Conservation (phyloP, 2,797 vertebrate species). For the Petrocephalus schoutedeni region DNA sequence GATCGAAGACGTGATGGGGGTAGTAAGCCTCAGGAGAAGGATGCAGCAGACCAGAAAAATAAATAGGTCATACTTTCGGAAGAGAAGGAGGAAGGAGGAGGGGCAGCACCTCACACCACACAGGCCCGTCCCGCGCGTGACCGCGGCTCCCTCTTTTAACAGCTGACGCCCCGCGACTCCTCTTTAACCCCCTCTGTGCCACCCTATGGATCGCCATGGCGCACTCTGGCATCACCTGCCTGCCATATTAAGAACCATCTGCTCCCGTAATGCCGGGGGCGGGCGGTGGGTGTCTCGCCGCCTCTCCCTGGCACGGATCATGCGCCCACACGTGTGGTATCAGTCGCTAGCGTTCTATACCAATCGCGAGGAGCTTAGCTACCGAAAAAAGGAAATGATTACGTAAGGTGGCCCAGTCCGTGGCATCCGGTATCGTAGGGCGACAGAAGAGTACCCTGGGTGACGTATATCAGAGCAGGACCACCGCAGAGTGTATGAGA, state of each 20-base stretch:
- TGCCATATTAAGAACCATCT: conserved; percentile 4
- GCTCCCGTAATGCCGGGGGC: not conserved
- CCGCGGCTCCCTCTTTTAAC: not conserved
- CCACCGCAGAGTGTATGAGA: conserved; percentile 29
- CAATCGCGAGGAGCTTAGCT: not conserved
- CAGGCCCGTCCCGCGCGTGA: not conserved
- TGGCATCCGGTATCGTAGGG: not conserved
- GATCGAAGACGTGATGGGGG: not conserved
- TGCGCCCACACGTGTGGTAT: not conserved
- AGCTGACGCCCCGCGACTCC: not conserved
- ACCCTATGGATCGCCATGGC: conserved; percentile 37
- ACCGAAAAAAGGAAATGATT: not conserved
- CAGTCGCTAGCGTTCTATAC: not conserved
- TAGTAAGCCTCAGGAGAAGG: not conserved
- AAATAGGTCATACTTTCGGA: conserved; percentile 8
- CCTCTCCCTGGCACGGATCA: not conserved
- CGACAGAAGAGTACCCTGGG: not conserved
- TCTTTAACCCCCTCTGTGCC: not conserved
- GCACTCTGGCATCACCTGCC: not conserved
- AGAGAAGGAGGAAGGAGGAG: not conserved
- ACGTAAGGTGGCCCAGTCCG: not conserved
- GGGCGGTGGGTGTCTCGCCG: not conserved
- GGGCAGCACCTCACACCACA: not conserved
- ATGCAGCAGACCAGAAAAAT: not conserved
- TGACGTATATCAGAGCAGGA: conserved; percentile 23